phyloP scores from a whole-genome alignment of 2,888 invertebrate species.

The Athrips mouffetella region DNA sequence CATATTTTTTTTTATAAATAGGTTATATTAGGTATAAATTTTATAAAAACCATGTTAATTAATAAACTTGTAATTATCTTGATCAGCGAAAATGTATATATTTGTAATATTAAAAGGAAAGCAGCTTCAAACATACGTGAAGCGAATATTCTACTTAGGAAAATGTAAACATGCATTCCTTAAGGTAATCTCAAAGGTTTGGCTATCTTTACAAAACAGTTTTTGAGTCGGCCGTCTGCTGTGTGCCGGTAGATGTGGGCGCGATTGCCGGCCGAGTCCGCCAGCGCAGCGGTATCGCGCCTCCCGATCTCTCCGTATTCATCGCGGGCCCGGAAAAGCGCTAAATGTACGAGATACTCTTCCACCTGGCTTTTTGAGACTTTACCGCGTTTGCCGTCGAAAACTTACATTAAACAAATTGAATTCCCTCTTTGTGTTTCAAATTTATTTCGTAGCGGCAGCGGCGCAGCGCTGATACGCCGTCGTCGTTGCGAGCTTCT shows the following conservation, averaged over 20 bases:
- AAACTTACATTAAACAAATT: conserved; percentile 73
- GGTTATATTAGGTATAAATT: too few species aligned
- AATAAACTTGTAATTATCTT: too few species aligned
- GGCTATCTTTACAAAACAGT: conserved; percentile 9
- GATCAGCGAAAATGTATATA: not conserved
- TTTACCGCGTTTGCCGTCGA: conserved; percentile 44
- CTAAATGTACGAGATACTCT: conserved; percentile 62
- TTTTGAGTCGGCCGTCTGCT: conserved; percentile 10
- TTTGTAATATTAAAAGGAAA: too few species aligned
- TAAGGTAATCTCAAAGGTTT: conserved; percentile 7
- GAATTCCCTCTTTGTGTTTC: conserved; percentile 54
- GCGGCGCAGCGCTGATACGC: conserved; percentile 23
- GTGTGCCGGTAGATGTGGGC: conserved; percentile 36
- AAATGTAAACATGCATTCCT: conserved; percentile 5
- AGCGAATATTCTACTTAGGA: not conserved
- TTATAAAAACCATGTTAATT: too few species aligned
- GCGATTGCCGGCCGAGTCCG: conserved; percentile 42
- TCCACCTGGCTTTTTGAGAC: conserved; percentile 61
- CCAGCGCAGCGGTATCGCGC: conserved; percentile 48
- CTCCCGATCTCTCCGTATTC: conserved; percentile 70
- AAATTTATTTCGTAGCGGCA: conserved; percentile 37
- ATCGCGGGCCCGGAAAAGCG: conserved; percentile 57
- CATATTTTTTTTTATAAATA: too few species aligned
- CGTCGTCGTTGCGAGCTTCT: conserved; percentile 25
- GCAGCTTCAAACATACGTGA: not conserved